Conservation (phyloP, 2,888 invertebrate species). For the Troides aeacus region DNA sequence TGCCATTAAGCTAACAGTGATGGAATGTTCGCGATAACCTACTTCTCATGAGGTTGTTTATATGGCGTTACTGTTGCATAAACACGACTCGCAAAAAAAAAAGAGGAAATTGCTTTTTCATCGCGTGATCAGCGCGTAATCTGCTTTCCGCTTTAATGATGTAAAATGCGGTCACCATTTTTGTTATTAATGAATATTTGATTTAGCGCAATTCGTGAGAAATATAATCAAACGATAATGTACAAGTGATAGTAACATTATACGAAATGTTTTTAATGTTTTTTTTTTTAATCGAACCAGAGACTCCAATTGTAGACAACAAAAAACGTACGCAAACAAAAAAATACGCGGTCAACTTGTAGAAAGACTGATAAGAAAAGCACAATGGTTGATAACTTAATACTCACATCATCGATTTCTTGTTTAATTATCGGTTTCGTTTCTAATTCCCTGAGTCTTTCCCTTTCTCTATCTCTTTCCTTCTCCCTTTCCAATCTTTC, state of each 20-base stretch:
- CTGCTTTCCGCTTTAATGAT: conserved; percentile 16
- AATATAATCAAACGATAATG: too few species aligned
- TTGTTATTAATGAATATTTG: conserved; percentile 15
- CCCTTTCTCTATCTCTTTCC: conserved; percentile 51
- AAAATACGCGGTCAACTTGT: too few species aligned
- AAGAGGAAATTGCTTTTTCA: conserved; percentile 22
- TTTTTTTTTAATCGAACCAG: too few species aligned
- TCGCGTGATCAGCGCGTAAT: conserved; percentile 26
- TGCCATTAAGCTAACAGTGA: not conserved
- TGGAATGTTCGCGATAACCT: conserved; percentile 12
- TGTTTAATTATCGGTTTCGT: conserved; percentile 64
- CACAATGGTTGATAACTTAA: not conserved
- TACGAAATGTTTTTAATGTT: too few species aligned
- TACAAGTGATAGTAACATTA: too few species aligned
- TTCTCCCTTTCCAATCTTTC: conserved; percentile 65
- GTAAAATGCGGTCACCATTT: conserved; percentile 16
- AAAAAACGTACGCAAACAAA: too few species aligned
- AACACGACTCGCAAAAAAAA: conserved; percentile 13
- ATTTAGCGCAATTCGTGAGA: not conserved
- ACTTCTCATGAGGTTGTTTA: conserved; percentile 12
- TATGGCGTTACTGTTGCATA: conserved; percentile 9
- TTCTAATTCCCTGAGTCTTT: conserved; percentile 56
- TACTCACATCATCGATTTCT: conserved; percentile 66
- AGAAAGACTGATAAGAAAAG: too few species aligned
- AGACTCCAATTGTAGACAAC: too few species aligned